Percentiles rank a stretch among this genome's conserved stretches.
Conservation (phyloP, 2,113 vertebrate species). For the Triplophysa tibetana region DNA sequence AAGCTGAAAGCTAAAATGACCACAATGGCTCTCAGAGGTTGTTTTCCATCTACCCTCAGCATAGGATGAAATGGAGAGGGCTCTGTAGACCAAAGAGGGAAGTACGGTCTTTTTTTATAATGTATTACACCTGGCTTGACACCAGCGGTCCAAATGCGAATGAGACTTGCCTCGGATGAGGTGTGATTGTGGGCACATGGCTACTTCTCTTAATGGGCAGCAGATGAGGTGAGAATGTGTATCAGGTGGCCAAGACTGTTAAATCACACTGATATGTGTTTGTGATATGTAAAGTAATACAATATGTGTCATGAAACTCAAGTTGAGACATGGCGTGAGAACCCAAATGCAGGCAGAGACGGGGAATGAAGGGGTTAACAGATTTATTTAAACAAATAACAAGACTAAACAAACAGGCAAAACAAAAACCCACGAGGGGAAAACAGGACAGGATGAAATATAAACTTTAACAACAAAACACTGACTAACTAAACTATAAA, state of each 20-base stretch:
- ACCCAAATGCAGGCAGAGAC: no score
- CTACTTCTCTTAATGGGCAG: constrained; percentile 41
- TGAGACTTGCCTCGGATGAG: constrained; percentile 30
- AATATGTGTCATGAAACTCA: no score
- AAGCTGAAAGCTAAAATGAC: not conserved
- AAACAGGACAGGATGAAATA: no score
- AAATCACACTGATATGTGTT: no score
- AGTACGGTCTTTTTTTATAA: constrained; percentile 28
- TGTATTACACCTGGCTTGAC: constrained; percentile 24
- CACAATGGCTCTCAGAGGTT: not conserved
- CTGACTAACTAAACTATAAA: no score
- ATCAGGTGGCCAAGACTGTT: constrained; percentile 36
- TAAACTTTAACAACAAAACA: no score
- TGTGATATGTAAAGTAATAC: no score
- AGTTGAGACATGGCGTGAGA: no score
- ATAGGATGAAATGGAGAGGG: not conserved
- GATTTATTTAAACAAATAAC: no score
- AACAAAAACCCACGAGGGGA: no score
- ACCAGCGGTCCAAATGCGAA: constrained; percentile 33
- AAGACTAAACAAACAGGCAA: no score
- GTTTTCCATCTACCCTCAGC: not conserved
- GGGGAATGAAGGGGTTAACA: no score
- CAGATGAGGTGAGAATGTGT: constrained; percentile 35
- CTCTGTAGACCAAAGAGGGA: constrained; percentile 40
- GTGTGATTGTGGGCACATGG: constrained; percentile 42